These are phyloP conservation scores for Acanthacorydalis orientalis DNA, from an alignment of 2,888 invertebrate species.

Conservation along the genomic window DNA sequence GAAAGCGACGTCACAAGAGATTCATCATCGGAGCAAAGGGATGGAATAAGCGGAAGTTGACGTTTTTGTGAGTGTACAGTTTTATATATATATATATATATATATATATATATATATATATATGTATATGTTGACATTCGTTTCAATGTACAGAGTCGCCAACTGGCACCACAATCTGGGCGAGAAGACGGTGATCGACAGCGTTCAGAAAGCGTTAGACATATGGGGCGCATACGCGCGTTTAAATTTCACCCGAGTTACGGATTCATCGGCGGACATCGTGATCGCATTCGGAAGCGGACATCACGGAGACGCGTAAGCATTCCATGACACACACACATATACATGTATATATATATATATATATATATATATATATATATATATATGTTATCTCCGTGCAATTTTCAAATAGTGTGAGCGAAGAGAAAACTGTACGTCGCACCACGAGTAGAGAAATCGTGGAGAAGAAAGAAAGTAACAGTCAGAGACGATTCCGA, in stretches of 20 bases:
- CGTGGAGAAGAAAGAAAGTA: too few species aligned
- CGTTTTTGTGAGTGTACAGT: too few species aligned
- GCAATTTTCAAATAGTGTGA: too few species aligned
- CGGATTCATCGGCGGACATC: slow-evolving; percentile 48
- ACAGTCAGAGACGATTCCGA: slow-evolving; percentile 1
- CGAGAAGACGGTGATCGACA: slow-evolving; percentile 32
- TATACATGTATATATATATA: too few species aligned
- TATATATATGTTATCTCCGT: too few species aligned
- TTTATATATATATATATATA: too few species aligned
- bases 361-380: too few species aligned
- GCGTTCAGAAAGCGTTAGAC: slow-evolving; percentile 42
- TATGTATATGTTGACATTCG: too few species aligned
- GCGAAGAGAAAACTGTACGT: too few species aligned
- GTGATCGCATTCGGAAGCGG: slow-evolving; percentile 50
- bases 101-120: too few species aligned
- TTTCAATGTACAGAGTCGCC: slow-evolving; percentile 34
- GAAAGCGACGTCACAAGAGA: slow-evolving; percentile 30
- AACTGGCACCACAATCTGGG: slow-evolving; percentile 49
- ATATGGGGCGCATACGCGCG: slow-evolving; percentile 52
- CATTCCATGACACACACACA: too few species aligned
- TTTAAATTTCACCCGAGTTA: slow-evolving; percentile 34
- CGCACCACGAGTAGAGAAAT: too few species aligned
- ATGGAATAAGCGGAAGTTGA: slow-evolving; percentile 41
- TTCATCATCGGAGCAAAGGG: slow-evolving; percentile 42
- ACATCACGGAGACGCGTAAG: slow-evolving; percentile 53